Percentiles rank a stretch among this genome's conserved stretches.
Conservation (phyloP, 2,888 invertebrate species). For the Melitaea athalia region DNA sequence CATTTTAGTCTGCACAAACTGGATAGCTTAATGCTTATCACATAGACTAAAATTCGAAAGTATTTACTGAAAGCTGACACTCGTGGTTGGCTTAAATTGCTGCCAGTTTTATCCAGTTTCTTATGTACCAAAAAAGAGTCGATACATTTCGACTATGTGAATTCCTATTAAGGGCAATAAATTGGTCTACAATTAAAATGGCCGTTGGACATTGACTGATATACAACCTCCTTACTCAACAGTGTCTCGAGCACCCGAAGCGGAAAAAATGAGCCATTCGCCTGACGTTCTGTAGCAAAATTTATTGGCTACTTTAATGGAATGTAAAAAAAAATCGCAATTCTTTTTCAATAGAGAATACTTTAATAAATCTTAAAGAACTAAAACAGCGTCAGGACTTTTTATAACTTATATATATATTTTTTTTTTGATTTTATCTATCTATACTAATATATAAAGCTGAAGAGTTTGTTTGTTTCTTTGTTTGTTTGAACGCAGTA, state of each 20-base stretch:
- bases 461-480: too few species aligned
- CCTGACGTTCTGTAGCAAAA: constrained; percentile 35
- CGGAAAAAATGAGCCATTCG: constrained; percentile 55
- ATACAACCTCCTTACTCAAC: constrained; percentile 64
- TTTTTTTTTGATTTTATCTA: neutral
- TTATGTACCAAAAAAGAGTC: neutral
- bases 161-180: constrained; percentile 57
- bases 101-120: neutral
- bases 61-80: constrained; percentile 7
- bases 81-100: constrained; percentile 1
- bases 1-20: neutral
- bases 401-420: neutral
- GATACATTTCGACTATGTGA: constrained; percentile 26
- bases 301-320: constrained; percentile 37
- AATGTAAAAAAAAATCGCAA: constrained; percentile 25
- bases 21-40: constrained; percentile 5
- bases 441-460: too few species aligned
- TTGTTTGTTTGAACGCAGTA: too few species aligned
- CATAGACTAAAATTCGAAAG: constrained; percentile 8
- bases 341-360: constrained; percentile 36
- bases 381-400: neutral
- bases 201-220: constrained; percentile 75
- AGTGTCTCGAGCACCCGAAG: constrained; percentile 48
- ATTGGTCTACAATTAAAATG: constrained; percentile 74
- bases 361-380: constrained; percentile 31